Evolutionary conservation across 2,888 invertebrate genomes (phyloP).

Genomic region (Lapara coniferarum): DNA sequence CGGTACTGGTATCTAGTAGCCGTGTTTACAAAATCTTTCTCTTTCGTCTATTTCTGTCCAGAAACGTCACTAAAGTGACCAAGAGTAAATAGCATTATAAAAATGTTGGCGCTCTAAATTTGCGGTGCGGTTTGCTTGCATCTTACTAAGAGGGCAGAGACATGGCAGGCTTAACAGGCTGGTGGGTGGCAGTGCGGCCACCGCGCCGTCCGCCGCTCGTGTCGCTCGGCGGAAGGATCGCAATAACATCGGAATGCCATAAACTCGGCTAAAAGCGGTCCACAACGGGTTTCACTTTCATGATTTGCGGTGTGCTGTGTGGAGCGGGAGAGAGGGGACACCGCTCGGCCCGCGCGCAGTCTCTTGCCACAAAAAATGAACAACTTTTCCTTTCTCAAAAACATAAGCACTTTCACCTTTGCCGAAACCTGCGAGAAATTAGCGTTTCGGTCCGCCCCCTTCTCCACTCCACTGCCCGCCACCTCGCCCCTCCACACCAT

Average conservation of each 20-base stretch:
- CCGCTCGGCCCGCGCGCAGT: constrained; percentile 65
- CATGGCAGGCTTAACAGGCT: too few relatives aligned
- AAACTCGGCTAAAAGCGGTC: constrained; percentile 5
- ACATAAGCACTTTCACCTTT: constrained; percentile 77
- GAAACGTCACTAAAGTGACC: too few relatives aligned
- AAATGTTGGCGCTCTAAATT: too few relatives aligned
- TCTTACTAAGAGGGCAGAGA: too few relatives aligned
- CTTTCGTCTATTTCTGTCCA: too few relatives aligned
- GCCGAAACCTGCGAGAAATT: constrained; percentile 70
- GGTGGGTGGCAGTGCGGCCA: too few relatives aligned
- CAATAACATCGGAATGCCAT: not conserved
- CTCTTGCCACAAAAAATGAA: constrained; percentile 73
- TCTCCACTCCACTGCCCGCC: not conserved
- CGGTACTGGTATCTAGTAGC: too few relatives aligned
- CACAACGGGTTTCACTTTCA: constrained; percentile 73
- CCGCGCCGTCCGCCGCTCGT: too few relatives aligned
- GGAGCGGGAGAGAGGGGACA: constrained; percentile 32
- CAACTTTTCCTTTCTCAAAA: constrained; percentile 82
- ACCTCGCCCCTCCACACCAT: not conserved
- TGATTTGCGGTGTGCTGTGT: constrained; percentile 40
- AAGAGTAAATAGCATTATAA: too few relatives aligned
- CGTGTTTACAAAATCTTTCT: too few relatives aligned
- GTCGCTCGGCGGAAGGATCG: too few relatives aligned
- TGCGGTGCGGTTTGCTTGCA: too few relatives aligned
- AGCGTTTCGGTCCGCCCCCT: constrained; percentile 31